These are phyloP conservation scores for Periophthalmodon schlosseri DNA, from an alignment of 2,113 vertebrate species.

Conservation along the genomic window DNA sequence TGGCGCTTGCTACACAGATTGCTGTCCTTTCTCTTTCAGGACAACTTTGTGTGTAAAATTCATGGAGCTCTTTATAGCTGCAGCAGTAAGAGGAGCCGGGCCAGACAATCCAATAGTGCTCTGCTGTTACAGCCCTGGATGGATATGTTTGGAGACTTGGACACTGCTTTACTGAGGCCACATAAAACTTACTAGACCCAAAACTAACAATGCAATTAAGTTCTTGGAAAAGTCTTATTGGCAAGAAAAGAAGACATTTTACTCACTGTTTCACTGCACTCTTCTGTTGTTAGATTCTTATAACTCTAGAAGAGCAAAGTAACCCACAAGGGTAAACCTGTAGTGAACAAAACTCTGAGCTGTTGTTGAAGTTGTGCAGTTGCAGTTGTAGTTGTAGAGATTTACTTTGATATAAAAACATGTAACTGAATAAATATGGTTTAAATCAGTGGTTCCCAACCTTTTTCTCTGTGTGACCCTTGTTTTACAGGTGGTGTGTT, in stretches of 20 bases:
- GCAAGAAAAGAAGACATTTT: neutral
- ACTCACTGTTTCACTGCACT: neutral
- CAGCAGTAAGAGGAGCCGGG: neutral
- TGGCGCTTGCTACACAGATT: neutral
- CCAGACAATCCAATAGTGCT: conserved; percentile 14
- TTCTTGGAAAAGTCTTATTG: neutral
- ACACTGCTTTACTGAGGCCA: neutral
- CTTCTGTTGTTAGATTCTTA: neutral
- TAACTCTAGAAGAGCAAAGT: neutral
- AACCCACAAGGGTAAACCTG: neutral
- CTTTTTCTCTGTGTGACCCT: too few species aligned
- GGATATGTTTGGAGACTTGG: conserved; percentile 8
- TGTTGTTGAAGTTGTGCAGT: neutral
- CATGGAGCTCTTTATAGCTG: conserved; percentile 32
- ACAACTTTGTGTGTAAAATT: conserved; percentile 29
- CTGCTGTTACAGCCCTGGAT: conserved; percentile 15
- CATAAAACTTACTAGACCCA: neutral
- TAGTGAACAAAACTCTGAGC: neutral
- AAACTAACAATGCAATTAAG: neutral
- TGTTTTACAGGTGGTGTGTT: too few species aligned
- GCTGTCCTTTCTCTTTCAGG: conserved; percentile 8
- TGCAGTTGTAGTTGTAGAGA: neutral
- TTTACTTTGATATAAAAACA: neutral
- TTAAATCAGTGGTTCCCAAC: too few species aligned
- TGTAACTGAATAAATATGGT: too few species aligned